Evolutionary conservation across 2,888 invertebrate genomes (phyloP).

Genomic region (Nasonovia ribisnigri): DNA sequence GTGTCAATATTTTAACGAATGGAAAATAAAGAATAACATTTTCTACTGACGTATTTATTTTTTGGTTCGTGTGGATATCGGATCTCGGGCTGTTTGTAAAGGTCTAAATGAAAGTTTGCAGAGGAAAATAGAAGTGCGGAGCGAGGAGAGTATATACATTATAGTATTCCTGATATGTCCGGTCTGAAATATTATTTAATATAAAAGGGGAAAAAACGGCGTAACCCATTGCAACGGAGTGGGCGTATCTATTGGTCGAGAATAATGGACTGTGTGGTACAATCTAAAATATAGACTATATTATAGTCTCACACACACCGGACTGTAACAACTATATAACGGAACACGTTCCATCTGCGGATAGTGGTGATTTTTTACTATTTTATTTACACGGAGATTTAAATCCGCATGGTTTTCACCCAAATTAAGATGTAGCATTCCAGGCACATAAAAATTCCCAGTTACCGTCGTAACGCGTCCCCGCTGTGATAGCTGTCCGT

Average conservation of each 20-base stretch:
- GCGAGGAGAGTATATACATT: not conserved
- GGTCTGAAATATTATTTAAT: constrained; percentile 33
- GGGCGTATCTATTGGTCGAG: not conserved
- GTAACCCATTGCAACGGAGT: not conserved
- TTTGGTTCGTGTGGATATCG: not conserved
- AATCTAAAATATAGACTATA: not conserved
- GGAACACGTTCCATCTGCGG: not conserved
- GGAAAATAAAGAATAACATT: constrained; percentile 44
- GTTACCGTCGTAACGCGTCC: not conserved
- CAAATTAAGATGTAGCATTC: not conserved
- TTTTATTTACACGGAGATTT: not conserved
- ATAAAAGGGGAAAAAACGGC: constrained; percentile 26
- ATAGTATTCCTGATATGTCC: constrained; percentile 13
- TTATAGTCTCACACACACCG: not conserved
- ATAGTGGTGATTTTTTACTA: not conserved
- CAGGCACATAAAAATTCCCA: not conserved
- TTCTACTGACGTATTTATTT: constrained; percentile 45
- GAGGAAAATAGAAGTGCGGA: not conserved
- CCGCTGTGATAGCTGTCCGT: not conserved
- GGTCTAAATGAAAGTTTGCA: constrained; percentile 40
- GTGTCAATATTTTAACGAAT: constrained; percentile 23
- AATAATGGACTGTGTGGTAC: not conserved
- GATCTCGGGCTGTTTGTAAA: constrained; percentile 41
- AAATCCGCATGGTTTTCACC: not conserved
- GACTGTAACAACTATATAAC: not conserved